phyloP scores from a whole-genome alignment of 2,113 vertebrate genomes.

The Helogale parvula region DNA sequence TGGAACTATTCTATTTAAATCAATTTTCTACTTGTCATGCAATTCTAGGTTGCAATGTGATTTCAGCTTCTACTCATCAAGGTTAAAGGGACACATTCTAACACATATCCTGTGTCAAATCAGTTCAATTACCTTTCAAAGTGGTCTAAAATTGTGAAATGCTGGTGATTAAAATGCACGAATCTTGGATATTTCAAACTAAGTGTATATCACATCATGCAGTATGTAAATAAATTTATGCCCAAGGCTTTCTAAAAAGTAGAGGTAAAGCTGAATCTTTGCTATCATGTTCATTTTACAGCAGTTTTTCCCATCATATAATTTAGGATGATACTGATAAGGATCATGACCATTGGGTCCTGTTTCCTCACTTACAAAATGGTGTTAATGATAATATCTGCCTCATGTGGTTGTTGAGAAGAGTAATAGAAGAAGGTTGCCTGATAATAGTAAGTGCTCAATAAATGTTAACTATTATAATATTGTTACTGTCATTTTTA shows the following conservation, averaged over 20 bases:
- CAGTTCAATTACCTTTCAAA: constrained; percentile 25
- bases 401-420: not conserved
- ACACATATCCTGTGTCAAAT: not conserved
- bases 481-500: constrained; percentile 10
- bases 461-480: not conserved
- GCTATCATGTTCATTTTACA: not conserved
- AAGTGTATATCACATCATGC: not conserved
- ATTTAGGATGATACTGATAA: not conserved
- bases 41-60: constrained; percentile 3
- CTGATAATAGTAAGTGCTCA: not conserved
- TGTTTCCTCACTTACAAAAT: constrained; percentile 36
- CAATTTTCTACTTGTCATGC: not conserved
- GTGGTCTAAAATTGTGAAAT: constrained; percentile 1
- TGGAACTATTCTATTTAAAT: not conserved
- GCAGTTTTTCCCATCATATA: not conserved
- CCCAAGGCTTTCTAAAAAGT: constrained; percentile 27
- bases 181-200: not conserved
- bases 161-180: not conserved
- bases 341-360: not conserved
- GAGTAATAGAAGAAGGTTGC: not conserved
- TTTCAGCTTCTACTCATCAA: constrained; percentile 9
- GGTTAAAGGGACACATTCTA: not conserved
- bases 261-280: not conserved
- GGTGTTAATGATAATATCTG: not conserved
- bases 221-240: not conserved